Base-by-base conservation (phyloP, 2,888 invertebrate genomes). In the Acrobasis consociella region DNA sequence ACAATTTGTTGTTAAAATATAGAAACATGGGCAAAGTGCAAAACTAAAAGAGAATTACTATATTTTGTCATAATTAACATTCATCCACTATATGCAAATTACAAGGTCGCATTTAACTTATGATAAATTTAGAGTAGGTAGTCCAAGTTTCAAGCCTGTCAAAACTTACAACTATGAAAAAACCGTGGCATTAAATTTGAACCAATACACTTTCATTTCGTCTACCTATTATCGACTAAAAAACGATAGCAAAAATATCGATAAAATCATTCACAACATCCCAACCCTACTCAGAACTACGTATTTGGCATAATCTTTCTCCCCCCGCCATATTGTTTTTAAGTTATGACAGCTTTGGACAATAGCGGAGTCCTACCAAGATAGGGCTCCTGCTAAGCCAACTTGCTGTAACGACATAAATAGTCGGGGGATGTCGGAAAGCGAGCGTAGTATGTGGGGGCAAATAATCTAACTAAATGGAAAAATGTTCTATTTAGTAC, bases 271-370 rank as follows among this genome's bases (percentile, higher is more conserved):
- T 49, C 22, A 59, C 42, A 31, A 39, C 13, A 52, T 49, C 51
- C 2, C 22, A 39, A 37, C 63, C 55, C 70, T 63, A 65, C 55
- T 69, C 64, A 67, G 66, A 65, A 63, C 61, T 62, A 67, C 68
- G 66, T 67, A 73, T 74, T 78, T 69, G 75, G 68, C 78, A 75
- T 77, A 78, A 76, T 76, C 76, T 71, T 70, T 67, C 67, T 69
- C 64, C 69, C 69, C 72, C 58, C 63, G 68, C 82, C 85, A 85
- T 87, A 87, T 87, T 88, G 88, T 87, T 87, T 86, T 84, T 83
- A 86, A 87, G 81, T 86, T 85, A 85, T 81, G 83, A 81, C 85
- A 79, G 78, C 78, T 83, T 84, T 82, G 84, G 80, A 85, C 83
- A 86, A 87, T 86, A 85, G 77, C 72, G 71, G 79, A 82, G 82